These are phyloP conservation scores for Pseudonaja textilis DNA, from an alignment of 2,113 vertebrate genomes.

Conservation along the genomic window DNA sequence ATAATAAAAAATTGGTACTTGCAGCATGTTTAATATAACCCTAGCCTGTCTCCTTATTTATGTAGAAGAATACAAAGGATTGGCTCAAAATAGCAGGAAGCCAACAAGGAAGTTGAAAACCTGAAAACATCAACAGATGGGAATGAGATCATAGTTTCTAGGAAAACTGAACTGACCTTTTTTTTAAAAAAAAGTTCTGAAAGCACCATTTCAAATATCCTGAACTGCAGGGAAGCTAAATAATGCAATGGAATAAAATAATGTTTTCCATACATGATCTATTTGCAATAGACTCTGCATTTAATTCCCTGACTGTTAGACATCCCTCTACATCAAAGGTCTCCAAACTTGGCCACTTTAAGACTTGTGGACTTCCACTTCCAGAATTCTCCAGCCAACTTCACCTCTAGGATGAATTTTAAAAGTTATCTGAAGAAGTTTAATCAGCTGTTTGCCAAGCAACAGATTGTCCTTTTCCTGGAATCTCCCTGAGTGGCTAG, in stretches of 20 bases:
- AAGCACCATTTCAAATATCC: background rate
- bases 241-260: background rate
- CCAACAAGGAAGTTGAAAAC: conserved; percentile 37
- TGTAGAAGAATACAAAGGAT: conserved; percentile 30
- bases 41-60: conserved; percentile 32
- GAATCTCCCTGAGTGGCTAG: background rate
- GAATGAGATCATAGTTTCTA: conserved; percentile 41
- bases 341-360: too few species aligned
- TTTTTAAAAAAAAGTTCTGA: background rate
- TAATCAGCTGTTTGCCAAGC: background rate
- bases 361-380: too few species aligned
- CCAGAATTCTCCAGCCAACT: too few species aligned
- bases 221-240: background rate
- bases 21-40: conserved; percentile 35
- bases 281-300: background rate
- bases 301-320: background rate
- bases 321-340: background rate
- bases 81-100: conserved; percentile 29
- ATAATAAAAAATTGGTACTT: conserved; percentile 10
- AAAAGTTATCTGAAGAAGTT: background rate
- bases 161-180: conserved; percentile 31
- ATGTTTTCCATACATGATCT: background rate
- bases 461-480: background rate
- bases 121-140: conserved; percentile 36
- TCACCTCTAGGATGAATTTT: background rate